Evolutionary conservation across 2,888 invertebrate species (phyloP).

Genomic region (Mesoligia furuncula): DNA sequence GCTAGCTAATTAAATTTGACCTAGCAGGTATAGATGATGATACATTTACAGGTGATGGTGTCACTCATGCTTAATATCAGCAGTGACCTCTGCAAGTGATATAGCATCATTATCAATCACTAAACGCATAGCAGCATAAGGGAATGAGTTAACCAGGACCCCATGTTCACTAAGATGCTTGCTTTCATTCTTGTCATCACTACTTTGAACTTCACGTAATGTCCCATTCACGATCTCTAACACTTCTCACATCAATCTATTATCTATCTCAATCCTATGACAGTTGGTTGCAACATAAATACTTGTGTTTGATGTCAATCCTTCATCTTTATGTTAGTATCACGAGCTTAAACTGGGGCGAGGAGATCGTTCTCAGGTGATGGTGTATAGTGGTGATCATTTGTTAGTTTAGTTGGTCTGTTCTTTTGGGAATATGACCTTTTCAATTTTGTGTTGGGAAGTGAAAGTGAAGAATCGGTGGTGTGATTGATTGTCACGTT

Average conservation of each 20-base stretch:
- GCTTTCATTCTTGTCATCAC: neutral
- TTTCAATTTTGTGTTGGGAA: neutral
- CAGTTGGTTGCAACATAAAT: constrained; percentile 45
- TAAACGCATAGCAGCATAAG: too few species aligned
- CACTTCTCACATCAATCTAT: constrained; percentile 13
- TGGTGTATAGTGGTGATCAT: constrained; percentile 36
- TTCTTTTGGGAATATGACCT: constrained; percentile 33
- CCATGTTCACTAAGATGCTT: neutral
- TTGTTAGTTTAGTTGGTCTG: constrained; percentile 16
- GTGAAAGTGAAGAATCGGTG: neutral
- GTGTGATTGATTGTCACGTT: constrained; percentile 1
- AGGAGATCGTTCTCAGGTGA: constrained; percentile 50
- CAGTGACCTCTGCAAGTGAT: too few species aligned
- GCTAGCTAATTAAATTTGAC: neutral
- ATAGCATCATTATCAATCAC: too few species aligned
- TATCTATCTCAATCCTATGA: constrained; percentile 9
- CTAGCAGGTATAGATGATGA: neutral
- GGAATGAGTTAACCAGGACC: neutral
- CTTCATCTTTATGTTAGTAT: constrained; percentile 66
- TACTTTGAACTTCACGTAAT: constrained; percentile 38
- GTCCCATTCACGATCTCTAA: constrained; percentile 29
- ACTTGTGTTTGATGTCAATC: constrained; percentile 54
- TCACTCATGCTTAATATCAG: too few species aligned
- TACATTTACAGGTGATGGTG: too few species aligned
- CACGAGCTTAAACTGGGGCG: constrained; percentile 63